Percentiles rank a stretch among this genome's conserved stretches.
phyloP scores from a whole-genome alignment of 2,797 vertebrate genomes.

The Dermochelys coriacea region DNA sequence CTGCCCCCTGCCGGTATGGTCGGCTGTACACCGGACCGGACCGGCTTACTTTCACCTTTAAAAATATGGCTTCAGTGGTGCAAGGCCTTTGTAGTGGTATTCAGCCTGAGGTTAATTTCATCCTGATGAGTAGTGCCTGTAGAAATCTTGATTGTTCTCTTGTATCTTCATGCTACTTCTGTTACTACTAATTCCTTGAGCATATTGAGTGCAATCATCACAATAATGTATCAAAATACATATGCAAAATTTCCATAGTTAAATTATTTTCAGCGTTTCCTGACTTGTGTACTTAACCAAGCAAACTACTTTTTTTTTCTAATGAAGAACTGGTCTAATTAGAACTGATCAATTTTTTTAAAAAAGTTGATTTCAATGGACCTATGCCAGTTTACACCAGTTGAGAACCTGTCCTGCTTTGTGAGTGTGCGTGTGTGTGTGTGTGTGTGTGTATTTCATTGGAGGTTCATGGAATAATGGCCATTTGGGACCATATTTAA shows the following conservation, averaged over 20 bases:
- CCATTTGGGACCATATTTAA: background rate
- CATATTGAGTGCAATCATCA: background rate
- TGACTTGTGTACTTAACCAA: background rate
- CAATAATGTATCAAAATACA: background rate
- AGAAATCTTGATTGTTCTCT: background rate
- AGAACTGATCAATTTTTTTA: background rate
- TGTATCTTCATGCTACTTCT: background rate
- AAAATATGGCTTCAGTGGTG: background rate
- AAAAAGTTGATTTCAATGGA: background rate
- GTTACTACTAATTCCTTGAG: background rate
- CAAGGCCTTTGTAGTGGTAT: background rate
- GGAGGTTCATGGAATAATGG: background rate
- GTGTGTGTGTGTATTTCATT: background rate
- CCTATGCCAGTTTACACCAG: background rate
- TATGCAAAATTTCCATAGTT: background rate
- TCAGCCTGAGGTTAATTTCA: background rate
- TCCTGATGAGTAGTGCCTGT: background rate
- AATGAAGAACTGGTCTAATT: background rate
- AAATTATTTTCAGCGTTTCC: background rate
- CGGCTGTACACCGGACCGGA: no score
- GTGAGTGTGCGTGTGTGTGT: background rate
- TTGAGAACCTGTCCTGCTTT: fast-evolving
- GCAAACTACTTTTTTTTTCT: background rate
- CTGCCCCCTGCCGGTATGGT: no score
- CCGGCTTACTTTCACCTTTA: no score